Base-by-base conservation (phyloP, 1,140 invertebrate genomes). In the Thereuonema tuberculata region DNA sequence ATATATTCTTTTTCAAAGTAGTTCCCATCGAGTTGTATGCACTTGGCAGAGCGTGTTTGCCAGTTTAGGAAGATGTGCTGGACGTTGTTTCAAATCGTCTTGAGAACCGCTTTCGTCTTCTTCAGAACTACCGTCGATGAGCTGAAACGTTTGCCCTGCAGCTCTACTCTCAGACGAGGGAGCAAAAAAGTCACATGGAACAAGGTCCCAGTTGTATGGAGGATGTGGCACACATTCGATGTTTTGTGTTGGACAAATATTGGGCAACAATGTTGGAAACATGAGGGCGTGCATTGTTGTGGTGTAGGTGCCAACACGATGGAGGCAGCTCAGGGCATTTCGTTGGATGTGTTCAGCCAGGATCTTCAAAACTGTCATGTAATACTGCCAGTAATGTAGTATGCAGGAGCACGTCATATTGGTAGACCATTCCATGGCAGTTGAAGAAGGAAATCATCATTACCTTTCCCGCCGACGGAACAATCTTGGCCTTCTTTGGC, bases 401-500 rank as follows among this genome's bases (percentile, higher is more conserved):
- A 25, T 52, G 20, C 14, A 25, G 49, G 49, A 20, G 49, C 14
- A 52, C 49, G 3, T 21, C 49, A 52, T 52, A 20, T 20, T 52
- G 49, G 20, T 52, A 52, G 20, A 52, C 20, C 20, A 52, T 52
- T 21, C 49, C 49, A 20, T 52, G 3, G 25, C 49, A 52, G 49
- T 52, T 25, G 25, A 52, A 52, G 25, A 52, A 5, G 5, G 49
- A 23, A 25, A 52, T 52, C 49, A 52, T 25, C 20, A 52, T 52
- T 23, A 52, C 49, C 20, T 52, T 52, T 25, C 49, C 49, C 20
- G 5, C 49, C 20, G 49, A 52, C 25, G 5, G 49, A 52, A 52
- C 49, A 52, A 52, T 20, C 20, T 52, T 52, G 25, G 49, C 49
- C 20, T 52, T 52, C 20, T 52, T 52, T 52, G 31, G 31, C 31